Conservation (phyloP, 2,797 vertebrate genomes). For the Poecile montanus region DNA sequence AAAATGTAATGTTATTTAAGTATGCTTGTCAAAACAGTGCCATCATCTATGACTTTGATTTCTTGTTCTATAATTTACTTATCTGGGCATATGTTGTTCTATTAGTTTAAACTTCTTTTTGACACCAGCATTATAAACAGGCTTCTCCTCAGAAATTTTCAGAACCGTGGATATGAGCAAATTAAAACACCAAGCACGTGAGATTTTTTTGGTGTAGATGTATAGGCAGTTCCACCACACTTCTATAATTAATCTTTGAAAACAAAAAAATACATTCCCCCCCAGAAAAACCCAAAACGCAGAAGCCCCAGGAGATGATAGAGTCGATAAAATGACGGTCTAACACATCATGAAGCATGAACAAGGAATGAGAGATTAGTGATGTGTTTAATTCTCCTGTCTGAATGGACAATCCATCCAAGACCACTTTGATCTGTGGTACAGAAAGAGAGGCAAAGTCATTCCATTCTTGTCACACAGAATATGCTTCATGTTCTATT, state of each 20-base stretch:
- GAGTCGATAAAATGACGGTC: background rate
- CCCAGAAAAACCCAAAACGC: accelerated
- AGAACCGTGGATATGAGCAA: background rate
- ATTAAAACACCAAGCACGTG: background rate
- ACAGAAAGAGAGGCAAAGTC: conserved; percentile 15
- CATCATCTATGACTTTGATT: background rate
- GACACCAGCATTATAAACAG: background rate
- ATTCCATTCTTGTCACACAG: conserved; percentile 44
- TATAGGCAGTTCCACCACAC: background rate
- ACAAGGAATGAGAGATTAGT: background rate
- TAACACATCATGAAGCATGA: background rate
- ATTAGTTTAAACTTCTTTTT: background rate
- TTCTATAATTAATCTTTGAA: conserved; percentile 2
- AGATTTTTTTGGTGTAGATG: background rate
- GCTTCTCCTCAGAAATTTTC: background rate
- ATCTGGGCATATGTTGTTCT: background rate
- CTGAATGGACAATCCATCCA: background rate
- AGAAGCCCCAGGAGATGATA: background rate
- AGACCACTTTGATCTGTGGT: background rate
- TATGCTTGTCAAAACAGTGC: background rate
- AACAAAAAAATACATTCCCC: background rate
- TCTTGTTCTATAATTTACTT: background rate
- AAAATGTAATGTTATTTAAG: background rate
- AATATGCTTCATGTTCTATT: conserved; percentile 1
- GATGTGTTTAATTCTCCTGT: background rate